Percentiles rank a stretch among this genome's conserved stretches.
phyloP scores from a whole-genome alignment of 2,797 vertebrate species.

The Lepus oiostolus region DNA sequence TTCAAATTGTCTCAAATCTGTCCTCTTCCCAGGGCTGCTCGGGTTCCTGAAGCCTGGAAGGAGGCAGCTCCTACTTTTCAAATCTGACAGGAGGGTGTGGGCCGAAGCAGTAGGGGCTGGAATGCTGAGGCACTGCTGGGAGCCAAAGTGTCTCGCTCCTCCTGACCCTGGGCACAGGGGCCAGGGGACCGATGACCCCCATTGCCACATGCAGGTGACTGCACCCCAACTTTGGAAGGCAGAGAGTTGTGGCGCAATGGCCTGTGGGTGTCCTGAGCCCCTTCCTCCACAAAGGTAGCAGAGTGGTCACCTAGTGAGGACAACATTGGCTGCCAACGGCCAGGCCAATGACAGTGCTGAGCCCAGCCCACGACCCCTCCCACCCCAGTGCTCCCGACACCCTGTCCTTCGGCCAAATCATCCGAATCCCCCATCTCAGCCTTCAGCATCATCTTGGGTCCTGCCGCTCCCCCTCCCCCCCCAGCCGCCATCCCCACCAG shows the following conservation, averaged over 20 bases:
- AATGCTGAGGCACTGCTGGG: not conserved
- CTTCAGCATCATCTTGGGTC: not conserved
- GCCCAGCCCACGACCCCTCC: not conserved
- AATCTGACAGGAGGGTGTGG: not conserved
- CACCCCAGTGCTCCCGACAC: not conserved
- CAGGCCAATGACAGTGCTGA: not conserved
- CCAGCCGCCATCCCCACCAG: not conserved
- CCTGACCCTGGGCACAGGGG: not conserved
- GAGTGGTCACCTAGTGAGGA: not conserved
- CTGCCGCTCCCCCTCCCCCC: not conserved
- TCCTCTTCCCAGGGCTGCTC: not conserved
- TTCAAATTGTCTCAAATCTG: not conserved
- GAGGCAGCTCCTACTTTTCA: not conserved
- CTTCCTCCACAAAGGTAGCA: not conserved
- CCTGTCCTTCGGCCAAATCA: slow-evolving; percentile 1
- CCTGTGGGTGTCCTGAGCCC: not conserved
- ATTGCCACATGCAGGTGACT: not conserved
- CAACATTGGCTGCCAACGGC: not conserved
- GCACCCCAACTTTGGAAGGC: not conserved
- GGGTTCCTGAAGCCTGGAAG: not conserved
- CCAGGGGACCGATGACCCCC: not conserved
- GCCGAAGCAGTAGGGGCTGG: not conserved
- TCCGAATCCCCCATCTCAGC: not conserved
- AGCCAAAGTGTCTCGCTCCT: not conserved
- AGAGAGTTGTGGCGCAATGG: not conserved